Evolutionary conservation across 1,140 invertebrate species (phyloP).

Genomic region (Sycobia sp.): DNA sequence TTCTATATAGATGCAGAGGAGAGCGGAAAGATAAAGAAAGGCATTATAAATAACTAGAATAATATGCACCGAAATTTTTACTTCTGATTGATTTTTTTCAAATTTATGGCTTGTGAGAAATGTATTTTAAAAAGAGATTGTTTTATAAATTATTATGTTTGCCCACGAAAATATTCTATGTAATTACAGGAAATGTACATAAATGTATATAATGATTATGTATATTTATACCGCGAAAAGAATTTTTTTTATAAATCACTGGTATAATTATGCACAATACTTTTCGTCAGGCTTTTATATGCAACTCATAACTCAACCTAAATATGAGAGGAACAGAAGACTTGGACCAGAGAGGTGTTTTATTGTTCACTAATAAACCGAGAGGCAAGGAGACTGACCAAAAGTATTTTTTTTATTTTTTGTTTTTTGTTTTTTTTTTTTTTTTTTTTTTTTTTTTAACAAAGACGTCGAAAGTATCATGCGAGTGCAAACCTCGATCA

Average conservation of each 20-base stretch:
- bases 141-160: slow-evolving; percentile 21
- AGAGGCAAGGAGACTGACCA: slow-evolving; percentile 64
- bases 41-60: slow-evolving; percentile 29
- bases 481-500: slow-evolving; percentile 2
- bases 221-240: neutral
- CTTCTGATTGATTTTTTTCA: too few species aligned
- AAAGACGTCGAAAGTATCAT: slow-evolving; percentile 1
- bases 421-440: too few species aligned
- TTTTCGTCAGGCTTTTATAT: slow-evolving; percentile 38
- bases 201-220: neutral
- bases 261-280: neutral
- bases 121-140: slow-evolving; percentile 28
- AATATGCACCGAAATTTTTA: slow-evolving; percentile 10
- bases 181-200: slow-evolving; percentile 4
- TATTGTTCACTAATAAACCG: slow-evolving; percentile 65
- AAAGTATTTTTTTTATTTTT: slow-evolving; percentile 39
- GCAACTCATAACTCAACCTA: slow-evolving; percentile 60
- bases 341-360: slow-evolving; percentile 63
- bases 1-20: slow-evolving; percentile 29
- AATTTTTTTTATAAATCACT: neutral
- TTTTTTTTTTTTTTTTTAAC: too few species aligned
- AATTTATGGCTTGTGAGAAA: slow-evolving; percentile 14
- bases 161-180: slow-evolving; percentile 3
- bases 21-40: slow-evolving; percentile 31
- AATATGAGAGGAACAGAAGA: slow-evolving; percentile 62